Percentiles rank a stretch among this genome's conserved stretches.
Conservation (phyloP, 2,113 vertebrate genomes). For the Rhinopomastus cyanomelas region DNA sequence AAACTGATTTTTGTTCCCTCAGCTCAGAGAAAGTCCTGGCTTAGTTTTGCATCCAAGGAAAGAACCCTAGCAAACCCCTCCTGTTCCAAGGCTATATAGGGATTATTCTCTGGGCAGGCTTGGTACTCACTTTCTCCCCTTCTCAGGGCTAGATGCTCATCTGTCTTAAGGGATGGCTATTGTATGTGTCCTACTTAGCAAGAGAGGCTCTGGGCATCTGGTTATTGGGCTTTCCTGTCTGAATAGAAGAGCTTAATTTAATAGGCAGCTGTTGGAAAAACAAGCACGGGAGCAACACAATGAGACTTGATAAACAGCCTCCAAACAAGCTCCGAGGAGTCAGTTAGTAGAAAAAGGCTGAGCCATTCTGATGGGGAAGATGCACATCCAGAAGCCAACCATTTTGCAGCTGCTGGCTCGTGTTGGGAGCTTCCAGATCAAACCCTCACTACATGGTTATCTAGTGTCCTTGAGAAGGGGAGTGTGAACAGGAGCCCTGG, state of each 20-base stretch:
- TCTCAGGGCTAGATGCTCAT: neutral
- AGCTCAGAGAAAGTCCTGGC: neutral
- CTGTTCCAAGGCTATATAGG: neutral
- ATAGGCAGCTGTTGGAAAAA: slow-evolving; percentile 56
- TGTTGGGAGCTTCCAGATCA: neutral
- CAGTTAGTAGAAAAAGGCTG: slow-evolving; percentile 43
- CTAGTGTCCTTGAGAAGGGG: accelerated
- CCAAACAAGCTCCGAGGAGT: slow-evolving; percentile 37
- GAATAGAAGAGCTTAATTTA: slow-evolving; percentile 57
- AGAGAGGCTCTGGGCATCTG: slow-evolving; percentile 21
- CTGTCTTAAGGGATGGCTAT: neutral
- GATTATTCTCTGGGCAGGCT: slow-evolving; percentile 3
- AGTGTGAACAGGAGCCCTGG: neutral
- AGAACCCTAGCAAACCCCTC: neutral
- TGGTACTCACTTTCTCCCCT: neutral
- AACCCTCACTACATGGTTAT: neutral
- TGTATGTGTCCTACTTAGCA: slow-evolving; percentile 25
- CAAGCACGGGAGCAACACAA: slow-evolving; percentile 54
- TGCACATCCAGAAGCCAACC: slow-evolving; percentile 6
- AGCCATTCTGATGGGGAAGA: neutral
- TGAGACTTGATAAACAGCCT: slow-evolving; percentile 50
- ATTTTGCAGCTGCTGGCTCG: neutral
- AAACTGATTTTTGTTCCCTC: neutral
- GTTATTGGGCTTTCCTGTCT: slow-evolving; percentile 28
- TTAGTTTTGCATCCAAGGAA: neutral